Evolutionary conservation across 2,113 vertebrate genomes (phyloP).

Genomic region (Sphyrna mokarran): DNA sequence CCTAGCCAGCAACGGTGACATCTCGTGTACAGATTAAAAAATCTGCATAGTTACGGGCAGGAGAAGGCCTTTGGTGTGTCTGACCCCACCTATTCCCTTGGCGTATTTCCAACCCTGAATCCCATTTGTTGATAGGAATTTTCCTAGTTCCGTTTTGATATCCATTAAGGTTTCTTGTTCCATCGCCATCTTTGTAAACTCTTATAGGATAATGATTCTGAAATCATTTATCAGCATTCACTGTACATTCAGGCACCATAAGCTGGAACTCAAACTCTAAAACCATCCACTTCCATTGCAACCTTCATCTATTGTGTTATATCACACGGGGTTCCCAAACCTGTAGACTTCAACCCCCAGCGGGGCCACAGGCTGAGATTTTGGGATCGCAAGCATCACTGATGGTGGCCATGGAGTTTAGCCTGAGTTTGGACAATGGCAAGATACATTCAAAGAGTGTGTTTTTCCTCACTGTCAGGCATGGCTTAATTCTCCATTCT

Average conservation of each 20-base stretch:
- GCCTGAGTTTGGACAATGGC: too few species aligned
- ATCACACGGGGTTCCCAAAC: too few species aligned
- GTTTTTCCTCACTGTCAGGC: too few species aligned
- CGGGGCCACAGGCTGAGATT: too few species aligned
- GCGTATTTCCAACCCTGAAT: background rate
- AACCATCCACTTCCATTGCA: background rate
- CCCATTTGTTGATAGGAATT: background rate
- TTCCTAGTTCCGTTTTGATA: background rate
- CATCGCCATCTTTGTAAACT: background rate
- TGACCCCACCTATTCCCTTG: background rate
- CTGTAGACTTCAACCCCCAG: too few species aligned
- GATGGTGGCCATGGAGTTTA: too few species aligned
- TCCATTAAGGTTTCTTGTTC: background rate
- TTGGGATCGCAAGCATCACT: too few species aligned
- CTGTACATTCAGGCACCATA: background rate
- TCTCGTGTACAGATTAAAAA: too few species aligned
- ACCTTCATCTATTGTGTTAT: background rate
- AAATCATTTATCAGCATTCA: background rate
- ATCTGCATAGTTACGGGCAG: background rate
- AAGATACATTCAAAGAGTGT: too few species aligned
- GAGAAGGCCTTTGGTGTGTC: background rate
- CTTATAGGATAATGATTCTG: background rate
- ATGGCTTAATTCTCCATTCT: too few species aligned
- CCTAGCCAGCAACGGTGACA: too few species aligned
- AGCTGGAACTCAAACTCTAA: background rate